Evolutionary conservation across 2,113 vertebrate species (phyloP), one percentile per base, ranked within the genome.

Genomic region (Vimba vimba): DNA sequence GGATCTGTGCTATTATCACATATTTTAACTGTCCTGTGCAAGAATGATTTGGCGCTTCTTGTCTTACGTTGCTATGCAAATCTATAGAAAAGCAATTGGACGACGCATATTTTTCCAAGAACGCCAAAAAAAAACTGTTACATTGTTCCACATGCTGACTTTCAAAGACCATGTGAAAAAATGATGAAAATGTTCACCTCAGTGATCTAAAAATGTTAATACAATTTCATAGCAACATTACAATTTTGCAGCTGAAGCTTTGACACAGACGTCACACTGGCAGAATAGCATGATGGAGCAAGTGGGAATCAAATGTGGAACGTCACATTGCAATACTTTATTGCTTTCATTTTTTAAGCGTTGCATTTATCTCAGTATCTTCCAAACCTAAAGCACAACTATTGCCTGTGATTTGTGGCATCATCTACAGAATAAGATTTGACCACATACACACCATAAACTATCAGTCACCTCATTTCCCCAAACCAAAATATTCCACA

Each of bases 311-410:
- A 68, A 25, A 27, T 57, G 23, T 30, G 60, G 39, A 57, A 74
- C 13, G 17, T 82, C 79, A 45, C 62, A 23, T 73, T 85, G 68
- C 71, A 39, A 86, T 69, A 50, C 17, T 87, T 57, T 89, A 89
- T 89, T 89, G 83, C 88, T 89, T 50, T 39, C 21, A 9, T 74
- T 74, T 80, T 68, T 68, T 21, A 64, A 64, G 23, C n/a, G 25
- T 77, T 6, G 74, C 74, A 76, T 52, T 47, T 57, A 21, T 55
- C 17, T 77, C 75, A 33, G 17, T 19, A 77, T 50, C 19, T 45
- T 36, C 25, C 36, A 66, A 57, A 79, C 43, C 10, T 50, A 9
- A 73, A 15, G 21, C 11, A 39, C 10, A 27, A 1, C 50, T 25
- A 71, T 77, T 30, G 68, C 83, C 74, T n/a, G 10, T 47, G 13